These are phyloP conservation scores for Achatina immaculata DNA, from an alignment of 1,140 invertebrate species.

Conservation along the genomic window DNA sequence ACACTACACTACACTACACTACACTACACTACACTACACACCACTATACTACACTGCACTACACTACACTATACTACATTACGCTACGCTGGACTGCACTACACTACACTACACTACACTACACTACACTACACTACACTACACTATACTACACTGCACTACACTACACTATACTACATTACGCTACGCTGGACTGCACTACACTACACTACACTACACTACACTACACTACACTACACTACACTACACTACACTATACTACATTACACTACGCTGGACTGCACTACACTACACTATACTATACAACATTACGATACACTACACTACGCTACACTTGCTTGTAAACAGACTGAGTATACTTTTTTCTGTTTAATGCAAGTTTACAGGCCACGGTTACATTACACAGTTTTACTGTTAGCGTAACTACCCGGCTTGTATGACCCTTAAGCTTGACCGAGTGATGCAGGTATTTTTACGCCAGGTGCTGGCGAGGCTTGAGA, in stretches of 20 bases:
- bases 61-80: neutral
- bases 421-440: no score
- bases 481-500: no score
- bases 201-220: constrained; percentile 31
- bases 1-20: constrained; percentile 25
- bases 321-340: constrained; percentile 11
- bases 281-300: constrained; percentile 21
- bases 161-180: constrained; percentile 26
- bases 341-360: no score
- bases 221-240: constrained; percentile 28
- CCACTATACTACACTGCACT: neutral
- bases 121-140: neutral
- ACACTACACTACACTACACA: constrained; percentile 10
- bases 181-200: neutral
- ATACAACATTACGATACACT: constrained; percentile 26
- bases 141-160: neutral
- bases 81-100: neutral
- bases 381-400: no score
- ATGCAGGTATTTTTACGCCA: no score
- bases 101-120: neutral
- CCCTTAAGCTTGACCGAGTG: no score
- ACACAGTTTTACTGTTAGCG: no score
- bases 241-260: constrained; percentile 28
- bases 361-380: no score
- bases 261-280: constrained; percentile 11